These are phyloP conservation scores for Thalassoma bifasciatum DNA, from an alignment of 2,113 vertebrate species.

Conservation along the genomic window DNA sequence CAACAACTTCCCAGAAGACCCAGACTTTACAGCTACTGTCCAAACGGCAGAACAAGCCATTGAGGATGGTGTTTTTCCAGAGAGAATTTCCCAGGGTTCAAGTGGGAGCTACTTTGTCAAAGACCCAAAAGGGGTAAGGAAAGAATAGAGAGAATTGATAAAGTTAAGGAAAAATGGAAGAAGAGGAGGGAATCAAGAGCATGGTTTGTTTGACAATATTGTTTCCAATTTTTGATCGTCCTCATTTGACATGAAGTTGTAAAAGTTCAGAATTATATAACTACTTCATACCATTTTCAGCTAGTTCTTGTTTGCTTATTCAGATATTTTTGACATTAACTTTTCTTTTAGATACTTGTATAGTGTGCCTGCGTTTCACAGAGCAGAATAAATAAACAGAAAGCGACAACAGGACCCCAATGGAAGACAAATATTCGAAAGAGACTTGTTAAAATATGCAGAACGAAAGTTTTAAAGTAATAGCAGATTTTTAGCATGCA, in stretches of 20 bases:
- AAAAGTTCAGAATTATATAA: no score
- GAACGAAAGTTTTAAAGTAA: not conserved
- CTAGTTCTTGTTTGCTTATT: no score
- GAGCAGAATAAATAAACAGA: no score
- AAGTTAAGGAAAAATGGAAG: not conserved
- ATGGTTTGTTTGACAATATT: no score
- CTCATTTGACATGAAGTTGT: no score
- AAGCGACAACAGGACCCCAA: not conserved
- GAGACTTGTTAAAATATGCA: constrained; percentile 10
- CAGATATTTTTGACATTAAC: no score
- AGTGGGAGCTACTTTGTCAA: constrained; percentile 99
- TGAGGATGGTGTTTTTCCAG: constrained; percentile 89
- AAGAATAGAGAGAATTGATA: not conserved
- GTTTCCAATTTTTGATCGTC: no score
- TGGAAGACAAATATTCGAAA: not conserved
- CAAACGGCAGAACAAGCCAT: constrained; percentile 91
- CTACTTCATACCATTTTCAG: no score
- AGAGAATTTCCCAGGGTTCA: constrained; percentile 96
- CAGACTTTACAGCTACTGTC: constrained; percentile 92
- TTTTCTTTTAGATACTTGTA: not conserved
- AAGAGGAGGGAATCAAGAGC: not conserved
- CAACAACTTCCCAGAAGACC: constrained; percentile 91
- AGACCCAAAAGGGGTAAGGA: constrained; percentile 92
- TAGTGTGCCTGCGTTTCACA: not conserved
- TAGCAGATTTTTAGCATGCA: not conserved